Evolutionary conservation across 2,113 vertebrate species (phyloP), one percentile per base, ranked within the genome.

Genomic region (Scytalopus superciliaris): DNA sequence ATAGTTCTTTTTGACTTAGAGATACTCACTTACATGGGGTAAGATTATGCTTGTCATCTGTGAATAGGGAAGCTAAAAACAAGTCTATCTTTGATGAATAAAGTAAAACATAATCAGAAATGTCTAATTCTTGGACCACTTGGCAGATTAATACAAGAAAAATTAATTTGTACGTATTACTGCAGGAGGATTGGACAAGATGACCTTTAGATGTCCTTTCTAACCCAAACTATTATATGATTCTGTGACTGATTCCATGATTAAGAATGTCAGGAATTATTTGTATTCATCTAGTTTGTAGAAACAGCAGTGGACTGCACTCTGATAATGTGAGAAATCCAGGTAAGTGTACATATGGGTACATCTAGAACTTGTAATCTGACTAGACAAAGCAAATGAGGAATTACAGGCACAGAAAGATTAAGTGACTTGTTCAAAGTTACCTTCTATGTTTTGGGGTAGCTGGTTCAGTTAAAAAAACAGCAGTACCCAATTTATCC

Each of bases 1-100:
- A 33, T 37, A 68, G 45, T 33, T 77, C 33, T 80, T 84, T 96
- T 80, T 86, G 78, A 89, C 81, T 93, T 96, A 67, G 67, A 86
- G 57, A 56, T 52, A 40, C 13, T 92, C 15, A 78, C 19, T 44
- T 89, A n/a, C 24, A 12, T 66, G 42, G 23, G 89, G 33, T 63
- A 79, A 73, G 81, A 93, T 91, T 92, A 49, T 33, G 23, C 40
- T 69, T 59, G 30, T n/a, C 30, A 85, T 17, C 18, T 45, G 14
- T 33, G 25, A 84, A 75, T 9, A 49, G 7, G 5, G 7, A 87
- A 82, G 44, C 4, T 89, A 94, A 89, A 85, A 53, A 19, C 50
- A 87, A 82, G 49, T 28, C 56, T 37, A 49, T 25, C 14, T 73
- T 47, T 76, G 52, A 23, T 75, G 18, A 44, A 55, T 62, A 56